These are phyloP conservation scores for Ephialtes manifestator DNA, from an alignment of 2,888 invertebrate species.

Conservation along the genomic window DNA sequence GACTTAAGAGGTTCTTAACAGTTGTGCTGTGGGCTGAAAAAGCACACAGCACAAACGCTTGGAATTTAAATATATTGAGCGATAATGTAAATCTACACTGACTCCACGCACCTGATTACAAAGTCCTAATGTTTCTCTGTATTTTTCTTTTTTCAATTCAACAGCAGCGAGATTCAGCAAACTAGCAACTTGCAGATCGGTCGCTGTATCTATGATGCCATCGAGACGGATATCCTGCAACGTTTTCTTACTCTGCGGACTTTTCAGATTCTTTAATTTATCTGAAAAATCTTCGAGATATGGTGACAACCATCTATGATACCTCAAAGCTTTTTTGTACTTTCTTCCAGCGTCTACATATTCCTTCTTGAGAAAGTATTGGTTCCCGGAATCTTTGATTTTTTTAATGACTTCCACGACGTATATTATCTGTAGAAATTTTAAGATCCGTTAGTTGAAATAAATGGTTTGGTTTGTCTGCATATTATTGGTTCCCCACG, in stretches of 20 bases:
- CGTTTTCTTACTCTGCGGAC: slow-evolving; percentile 75
- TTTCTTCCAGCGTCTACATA: slow-evolving; percentile 90
- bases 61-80: no score
- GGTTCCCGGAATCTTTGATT: slow-evolving; percentile 92
- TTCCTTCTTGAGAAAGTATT: slow-evolving; percentile 88
- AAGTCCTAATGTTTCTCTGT: slow-evolving; percentile 88
- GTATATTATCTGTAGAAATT: slow-evolving; percentile 85
- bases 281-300: background rate
- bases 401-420: slow-evolving; percentile 87
- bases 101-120: slow-evolving; percentile 89
- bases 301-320: slow-evolving; percentile 87
- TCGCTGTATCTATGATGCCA: slow-evolving; percentile 51
- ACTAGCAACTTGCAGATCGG: slow-evolving; percentile 86
- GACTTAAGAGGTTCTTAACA: no score
- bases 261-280: slow-evolving; percentile 89
- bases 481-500: no score
- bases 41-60: no score
- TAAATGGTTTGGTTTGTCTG: background rate
- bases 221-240: background rate
- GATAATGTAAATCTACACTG: background rate
- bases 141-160: slow-evolving; percentile 89
- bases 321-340: slow-evolving; percentile 93
- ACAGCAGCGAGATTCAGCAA: slow-evolving; percentile 92
- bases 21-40: no score
- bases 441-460: background rate